Evolutionary conservation across 2,113 vertebrate genomes (phyloP).

Genomic region (Parotia lawesii): DNA sequence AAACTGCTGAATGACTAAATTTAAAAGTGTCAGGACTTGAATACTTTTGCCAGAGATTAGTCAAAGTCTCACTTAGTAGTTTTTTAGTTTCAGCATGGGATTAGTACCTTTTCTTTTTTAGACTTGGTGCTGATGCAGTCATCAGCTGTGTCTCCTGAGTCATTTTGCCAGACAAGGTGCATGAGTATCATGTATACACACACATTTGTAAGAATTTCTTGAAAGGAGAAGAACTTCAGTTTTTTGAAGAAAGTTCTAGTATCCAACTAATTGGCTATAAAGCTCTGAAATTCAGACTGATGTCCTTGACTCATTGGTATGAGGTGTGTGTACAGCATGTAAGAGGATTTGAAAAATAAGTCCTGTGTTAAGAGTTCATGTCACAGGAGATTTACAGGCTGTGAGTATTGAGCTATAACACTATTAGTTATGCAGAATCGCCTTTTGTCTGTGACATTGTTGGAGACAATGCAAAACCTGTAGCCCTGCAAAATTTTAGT

Average conservation of each 20-base stretch:
- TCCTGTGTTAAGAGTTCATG: background rate
- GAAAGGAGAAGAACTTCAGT: background rate
- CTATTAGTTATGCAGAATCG: background rate
- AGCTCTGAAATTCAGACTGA: background rate
- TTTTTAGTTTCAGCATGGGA: background rate
- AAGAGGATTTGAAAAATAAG: constrained; percentile 37
- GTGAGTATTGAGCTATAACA: background rate
- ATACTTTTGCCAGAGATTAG: background rate
- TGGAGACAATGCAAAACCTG: background rate
- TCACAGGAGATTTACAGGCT: background rate
- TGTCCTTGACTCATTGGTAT: background rate
- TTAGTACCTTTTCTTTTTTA: background rate
- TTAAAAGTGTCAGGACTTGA: background rate
- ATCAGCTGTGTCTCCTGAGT: background rate
- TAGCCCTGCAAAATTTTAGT: background rate
- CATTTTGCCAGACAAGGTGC: background rate
- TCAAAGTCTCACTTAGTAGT: background rate
- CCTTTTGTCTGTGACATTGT: background rate
- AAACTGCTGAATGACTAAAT: background rate
- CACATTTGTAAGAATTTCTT: background rate
- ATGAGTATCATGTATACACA: background rate
- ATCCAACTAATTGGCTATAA: background rate
- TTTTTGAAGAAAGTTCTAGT: background rate
- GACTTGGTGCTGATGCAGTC: background rate
- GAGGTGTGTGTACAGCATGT: background rate